Percentiles rank a stretch among this genome's conserved stretches.
These are phyloP conservation scores for Mamestra brassicae DNA, from an alignment of 2,888 invertebrate species.

Conservation along the genomic window DNA sequence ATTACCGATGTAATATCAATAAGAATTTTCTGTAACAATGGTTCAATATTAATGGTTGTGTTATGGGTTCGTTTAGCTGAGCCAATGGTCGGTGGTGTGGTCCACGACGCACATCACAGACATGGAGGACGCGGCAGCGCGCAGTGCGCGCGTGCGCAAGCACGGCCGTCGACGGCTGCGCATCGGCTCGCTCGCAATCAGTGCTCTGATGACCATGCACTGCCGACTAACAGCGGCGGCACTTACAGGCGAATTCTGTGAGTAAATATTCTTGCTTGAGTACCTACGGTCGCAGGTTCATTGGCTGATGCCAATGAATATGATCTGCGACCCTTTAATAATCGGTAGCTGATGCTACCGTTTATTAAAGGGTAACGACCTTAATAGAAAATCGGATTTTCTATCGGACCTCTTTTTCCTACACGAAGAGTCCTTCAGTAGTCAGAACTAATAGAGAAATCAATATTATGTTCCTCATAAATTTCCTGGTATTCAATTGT, in stretches of 20 bases:
- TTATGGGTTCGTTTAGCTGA: slow-evolving; percentile 63
- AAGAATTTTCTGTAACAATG: too few species aligned
- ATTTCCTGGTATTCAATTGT: slow-evolving; percentile 3
- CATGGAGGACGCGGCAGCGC: slow-evolving; percentile 76
- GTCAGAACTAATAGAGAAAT: neutral
- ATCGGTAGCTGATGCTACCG: too few species aligned
- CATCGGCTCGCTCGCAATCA: slow-evolving; percentile 79
- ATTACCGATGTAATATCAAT: too few species aligned
- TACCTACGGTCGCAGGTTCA: too few species aligned
- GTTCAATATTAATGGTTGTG: neutral
- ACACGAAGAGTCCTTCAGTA: neutral
- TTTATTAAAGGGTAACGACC: too few species aligned
- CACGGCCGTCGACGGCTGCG: slow-evolving; percentile 79
- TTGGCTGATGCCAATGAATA: too few species aligned
- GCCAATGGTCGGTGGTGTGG: slow-evolving; percentile 84
- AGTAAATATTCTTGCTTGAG: slow-evolving; percentile 49
- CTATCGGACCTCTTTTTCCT: neutral
- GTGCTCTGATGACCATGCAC: slow-evolving; percentile 83
- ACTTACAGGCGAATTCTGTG: slow-evolving; percentile 82
- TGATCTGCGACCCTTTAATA: neutral
- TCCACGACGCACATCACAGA: slow-evolving; percentile 82
- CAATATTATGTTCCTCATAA: neutral
- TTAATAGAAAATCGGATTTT: neutral
- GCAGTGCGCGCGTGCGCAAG: slow-evolving; percentile 42
- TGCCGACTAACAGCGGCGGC: slow-evolving; percentile 79